These are phyloP conservation scores for Lacerta agilis DNA, from an alignment of 2,797 vertebrate species.

Conservation along the genomic window DNA sequence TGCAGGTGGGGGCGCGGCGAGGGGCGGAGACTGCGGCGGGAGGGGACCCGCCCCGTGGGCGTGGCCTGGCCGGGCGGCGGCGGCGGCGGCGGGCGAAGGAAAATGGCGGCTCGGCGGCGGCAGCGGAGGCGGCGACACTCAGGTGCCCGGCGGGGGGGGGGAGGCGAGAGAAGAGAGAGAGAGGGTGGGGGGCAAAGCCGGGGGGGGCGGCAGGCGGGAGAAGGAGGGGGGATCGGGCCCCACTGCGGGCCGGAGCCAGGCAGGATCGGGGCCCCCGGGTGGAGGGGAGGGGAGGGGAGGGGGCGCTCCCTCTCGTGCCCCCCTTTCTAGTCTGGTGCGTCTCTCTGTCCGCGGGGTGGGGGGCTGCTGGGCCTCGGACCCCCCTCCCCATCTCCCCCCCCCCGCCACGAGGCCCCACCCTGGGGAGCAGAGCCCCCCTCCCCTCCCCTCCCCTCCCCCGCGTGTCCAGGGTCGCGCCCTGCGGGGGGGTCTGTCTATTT, in stretches of 20 bases:
- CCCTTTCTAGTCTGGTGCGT: too few relatives aligned
- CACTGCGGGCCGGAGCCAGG: too few relatives aligned
- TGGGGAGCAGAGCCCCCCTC: neutral
- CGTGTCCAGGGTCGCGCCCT: neutral
- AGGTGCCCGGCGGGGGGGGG: neutral
- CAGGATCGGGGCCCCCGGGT: too few relatives aligned
- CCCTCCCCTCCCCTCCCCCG: neutral
- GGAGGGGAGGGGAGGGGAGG: neutral
- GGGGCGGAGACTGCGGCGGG: slow-evolving; percentile 8
- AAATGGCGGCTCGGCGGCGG: neutral
- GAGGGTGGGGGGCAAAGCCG: neutral
- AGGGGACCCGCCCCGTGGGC: slow-evolving; percentile 5
- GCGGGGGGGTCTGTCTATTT: neutral
- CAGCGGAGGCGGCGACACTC: neutral
- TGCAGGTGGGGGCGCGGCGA: neutral
- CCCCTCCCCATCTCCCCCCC: neutral
- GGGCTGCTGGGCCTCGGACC: neutral
- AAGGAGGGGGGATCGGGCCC: neutral
- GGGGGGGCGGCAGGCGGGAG: too few relatives aligned
- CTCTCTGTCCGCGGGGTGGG: too few relatives aligned
- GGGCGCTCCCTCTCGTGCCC: neutral
- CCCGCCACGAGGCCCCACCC: neutral
- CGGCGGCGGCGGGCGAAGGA: neutral
- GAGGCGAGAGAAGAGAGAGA: too few relatives aligned
- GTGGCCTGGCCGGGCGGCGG: neutral